Evolutionary conservation across 2,888 invertebrate species (phyloP), one percentile per base, ranked within the genome.

Genomic region (Arctia plantaginis): DNA sequence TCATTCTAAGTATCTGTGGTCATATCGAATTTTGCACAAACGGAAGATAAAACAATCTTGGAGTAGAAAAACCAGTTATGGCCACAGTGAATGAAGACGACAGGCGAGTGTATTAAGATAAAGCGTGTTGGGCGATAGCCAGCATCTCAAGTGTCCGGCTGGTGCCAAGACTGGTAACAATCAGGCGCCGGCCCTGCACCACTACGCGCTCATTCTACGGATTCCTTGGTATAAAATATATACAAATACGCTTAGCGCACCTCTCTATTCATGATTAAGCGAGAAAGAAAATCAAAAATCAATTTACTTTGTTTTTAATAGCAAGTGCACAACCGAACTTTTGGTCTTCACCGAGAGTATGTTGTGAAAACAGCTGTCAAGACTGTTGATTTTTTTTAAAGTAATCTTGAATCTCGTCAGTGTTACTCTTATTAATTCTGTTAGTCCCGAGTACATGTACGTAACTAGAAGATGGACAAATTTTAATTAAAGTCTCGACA

Each of bases 51-150:
- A 91, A 93, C 92, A 92, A 93, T 92, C 85, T 91, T 83, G 79
- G 81, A 91, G 93, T 91, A 87, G 90, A 91, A 91, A 91, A 89
- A 88, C 90, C 87, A 93, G 93, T 93, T 92, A 93, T 91, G 89
- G 88, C 82, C 85, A 88, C 81, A 88, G 89, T 89, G 91, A 93
- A 88, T 89, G 87, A 86, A 91, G 89, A 86, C 89, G 92, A 93
- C 92, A 91, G 90, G 89, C 90, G 90, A 93, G 93, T 93, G 91
- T 92, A 94, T 93, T 94, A 93, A 94, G 94, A 94, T 93, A 93
- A 93, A 94, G 91, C 91, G 91, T 83, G 86, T 94, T 95, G 94
- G 95, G 93, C 89, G 87, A 82, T 81, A 84, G 94, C 94, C 95
- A 95, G 92, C 92, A 92, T 93, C 94, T 94, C 93, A 90, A 95